Percentiles rank a stretch among this genome's conserved stretches.
phyloP scores from a whole-genome alignment of 1,140 invertebrate genomes.

The Drosophila albomicans region DNA sequence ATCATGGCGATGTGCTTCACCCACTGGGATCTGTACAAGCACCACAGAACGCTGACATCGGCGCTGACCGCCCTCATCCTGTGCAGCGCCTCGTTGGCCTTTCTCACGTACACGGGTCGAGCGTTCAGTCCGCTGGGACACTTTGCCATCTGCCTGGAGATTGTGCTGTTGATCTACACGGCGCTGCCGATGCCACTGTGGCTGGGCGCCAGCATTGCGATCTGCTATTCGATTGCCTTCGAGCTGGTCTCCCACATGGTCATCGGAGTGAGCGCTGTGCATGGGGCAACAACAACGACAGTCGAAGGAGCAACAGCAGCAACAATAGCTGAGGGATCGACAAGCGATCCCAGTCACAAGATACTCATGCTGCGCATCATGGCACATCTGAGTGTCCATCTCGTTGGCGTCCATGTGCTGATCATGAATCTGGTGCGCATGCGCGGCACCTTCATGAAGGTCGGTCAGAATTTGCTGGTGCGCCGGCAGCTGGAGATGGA shows the following conservation, averaged over 20 bases:
- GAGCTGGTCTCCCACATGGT: slow-evolving; percentile 88
- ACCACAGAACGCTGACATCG: slow-evolving; percentile 67
- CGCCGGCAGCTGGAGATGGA: slow-evolving; percentile 95
- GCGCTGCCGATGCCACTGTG: slow-evolving; percentile 96
- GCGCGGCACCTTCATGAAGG: slow-evolving; percentile 98
- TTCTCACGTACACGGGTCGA: slow-evolving; percentile 74
- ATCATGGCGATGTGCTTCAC: slow-evolving; percentile 80
- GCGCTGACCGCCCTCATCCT: slow-evolving; percentile 71
- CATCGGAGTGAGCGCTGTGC: slow-evolving; percentile 83
- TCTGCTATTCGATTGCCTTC: slow-evolving; percentile 93
- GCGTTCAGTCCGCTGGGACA: slow-evolving; percentile 91
- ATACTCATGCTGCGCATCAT: slow-evolving; percentile 90
- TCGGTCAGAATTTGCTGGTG: slow-evolving; percentile 95
- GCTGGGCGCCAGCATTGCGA: slow-evolving; percentile 91
- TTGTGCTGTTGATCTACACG: slow-evolving; percentile 96
- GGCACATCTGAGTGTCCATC: slow-evolving; percentile 95
- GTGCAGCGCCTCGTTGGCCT: slow-evolving; percentile 73
- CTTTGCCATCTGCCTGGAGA: slow-evolving; percentile 94
- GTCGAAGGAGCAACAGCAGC: neutral
- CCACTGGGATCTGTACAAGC: slow-evolving; percentile 76
- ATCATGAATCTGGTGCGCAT: slow-evolving; percentile 96
- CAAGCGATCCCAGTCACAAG: slow-evolving; percentile 85
- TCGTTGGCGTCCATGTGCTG: slow-evolving; percentile 96
- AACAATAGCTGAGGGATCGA: neutral
- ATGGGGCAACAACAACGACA: slow-evolving; percentile 73